phyloP scores from a whole-genome alignment of 2,113 vertebrate genomes.

The Egretta garzetta region DNA sequence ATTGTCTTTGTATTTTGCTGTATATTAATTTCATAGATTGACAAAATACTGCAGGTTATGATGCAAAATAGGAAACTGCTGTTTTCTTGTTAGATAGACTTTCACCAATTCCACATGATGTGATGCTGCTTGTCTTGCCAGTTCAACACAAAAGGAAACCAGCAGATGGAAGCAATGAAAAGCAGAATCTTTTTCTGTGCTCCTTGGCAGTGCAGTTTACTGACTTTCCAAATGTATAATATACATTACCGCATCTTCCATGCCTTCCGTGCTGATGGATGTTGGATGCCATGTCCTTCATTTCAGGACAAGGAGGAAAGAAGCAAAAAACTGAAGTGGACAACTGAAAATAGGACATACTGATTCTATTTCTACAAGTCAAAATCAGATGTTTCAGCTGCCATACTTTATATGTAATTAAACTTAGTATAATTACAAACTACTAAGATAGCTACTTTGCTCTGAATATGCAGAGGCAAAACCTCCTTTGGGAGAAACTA shows the following conservation, averaged over 20 bases:
- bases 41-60: background rate
- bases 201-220: background rate
- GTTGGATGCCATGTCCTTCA: background rate
- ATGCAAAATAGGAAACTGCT: background rate
- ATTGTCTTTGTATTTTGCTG: background rate
- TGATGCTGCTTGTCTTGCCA: background rate
- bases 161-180: slow-evolving; percentile 50
- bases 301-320: background rate
- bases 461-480: background rate
- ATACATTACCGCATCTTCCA: background rate
- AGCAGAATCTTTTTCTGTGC: background rate
- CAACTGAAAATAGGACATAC: background rate
- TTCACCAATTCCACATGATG: background rate
- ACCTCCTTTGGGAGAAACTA: background rate
- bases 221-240: background rate
- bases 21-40: background rate
- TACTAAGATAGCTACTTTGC: background rate
- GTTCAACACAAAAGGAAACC: slow-evolving; percentile 53
- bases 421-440: background rate
- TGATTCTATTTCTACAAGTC: slow-evolving; percentile 31
- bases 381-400: background rate
- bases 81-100: background rate
- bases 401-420: background rate
- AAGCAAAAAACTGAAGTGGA: background rate
- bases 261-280: background rate